Conservation (phyloP, 2,113 vertebrate species). For the Nematolebias whitei region DNA sequence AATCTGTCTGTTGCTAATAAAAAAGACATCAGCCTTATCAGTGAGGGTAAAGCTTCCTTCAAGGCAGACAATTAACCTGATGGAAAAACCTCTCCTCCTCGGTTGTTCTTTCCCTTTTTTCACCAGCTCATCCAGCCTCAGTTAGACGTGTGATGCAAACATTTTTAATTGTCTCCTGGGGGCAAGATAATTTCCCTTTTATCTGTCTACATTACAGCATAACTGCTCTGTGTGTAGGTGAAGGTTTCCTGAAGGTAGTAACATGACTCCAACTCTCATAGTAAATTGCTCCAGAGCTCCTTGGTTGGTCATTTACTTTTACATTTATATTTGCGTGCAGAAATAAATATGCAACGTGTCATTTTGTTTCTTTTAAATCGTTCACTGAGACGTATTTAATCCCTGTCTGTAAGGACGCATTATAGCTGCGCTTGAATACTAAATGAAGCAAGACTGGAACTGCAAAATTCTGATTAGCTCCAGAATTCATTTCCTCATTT, state of each 20-base stretch:
- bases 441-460: conserved; percentile 46
- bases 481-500: conserved; percentile 38
- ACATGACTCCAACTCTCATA: conserved; percentile 1
- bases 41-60: conserved; percentile 40
- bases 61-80: conserved; percentile 60
- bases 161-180: conserved; percentile 44
- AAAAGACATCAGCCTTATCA: conserved; percentile 26
- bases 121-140: conserved; percentile 16
- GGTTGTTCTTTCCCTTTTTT: conserved; percentile 23
- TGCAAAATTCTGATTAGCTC: conserved; percentile 48
- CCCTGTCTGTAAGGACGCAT: conserved; percentile 34
- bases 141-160: conserved; percentile 42
- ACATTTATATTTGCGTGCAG: conserved; percentile 43
- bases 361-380: conserved; percentile 28
- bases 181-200: conserved; percentile 2
- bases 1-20: conserved; percentile 19
- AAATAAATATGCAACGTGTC: conserved; percentile 27
- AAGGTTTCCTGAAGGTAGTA: conserved; percentile 19
- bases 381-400: conserved; percentile 50
- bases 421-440: conserved; percentile 39
- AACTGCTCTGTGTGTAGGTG: conserved; percentile 4
- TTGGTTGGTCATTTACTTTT: conserved; percentile 26
- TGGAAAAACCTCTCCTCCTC: conserved; percentile 26
- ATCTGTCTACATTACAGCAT: conserved; percentile 13
- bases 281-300: neutral